Base-by-base conservation (phyloP, 1,140 invertebrate genomes). In the Phocides pigmalion region DNA sequence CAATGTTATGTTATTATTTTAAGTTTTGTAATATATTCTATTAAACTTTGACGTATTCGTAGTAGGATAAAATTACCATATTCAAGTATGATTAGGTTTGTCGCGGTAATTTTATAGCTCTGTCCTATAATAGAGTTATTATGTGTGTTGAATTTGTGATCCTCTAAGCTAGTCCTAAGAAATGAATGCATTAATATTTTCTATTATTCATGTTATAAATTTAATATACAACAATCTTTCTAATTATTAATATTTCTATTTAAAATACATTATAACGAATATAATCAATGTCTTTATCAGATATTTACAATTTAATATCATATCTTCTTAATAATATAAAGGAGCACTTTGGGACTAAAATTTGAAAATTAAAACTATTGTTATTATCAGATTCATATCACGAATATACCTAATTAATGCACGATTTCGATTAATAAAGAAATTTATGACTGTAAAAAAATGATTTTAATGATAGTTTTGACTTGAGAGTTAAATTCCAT, bases 101-200 rank as follows among this genome's bases (percentile, higher is more conserved):
- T 41, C 3, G 11, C 14, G 20, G 14, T 64, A 46, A 54, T n/a
- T 50, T 39, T 50, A 66, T 49, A 53, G 54, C 64, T 64, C 64
- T 70, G 56, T 70, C 62, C 62, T 71, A 58, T 20, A 47, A 62
- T 47, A 63, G 58, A 66, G 41, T 72, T 72, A 69, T 51, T 47
- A 76, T 79, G 78, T 75, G 66, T 80, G 76, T 85, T 79, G 53
- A 75, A 72, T 89, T 86, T 89, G 84, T 90, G 85, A 90, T 88
- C 68, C 58, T 81, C 73, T 79, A 81, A 73, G 63, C 62, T 90
- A 90, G 70, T 75, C 54, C 5, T 90, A 90, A 89, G 85, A 86
- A 90, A 87, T 85, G 73, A 90, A 87, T 85, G 73, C 88, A 90
- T 82, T 82, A 74, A 89, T 89, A 89, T 90, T 90, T 90, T 89